These are phyloP conservation scores for Antedon mediterranea DNA, from an alignment of 53 echinoderm and acorn worm species.

Conservation along the genomic window DNA sequence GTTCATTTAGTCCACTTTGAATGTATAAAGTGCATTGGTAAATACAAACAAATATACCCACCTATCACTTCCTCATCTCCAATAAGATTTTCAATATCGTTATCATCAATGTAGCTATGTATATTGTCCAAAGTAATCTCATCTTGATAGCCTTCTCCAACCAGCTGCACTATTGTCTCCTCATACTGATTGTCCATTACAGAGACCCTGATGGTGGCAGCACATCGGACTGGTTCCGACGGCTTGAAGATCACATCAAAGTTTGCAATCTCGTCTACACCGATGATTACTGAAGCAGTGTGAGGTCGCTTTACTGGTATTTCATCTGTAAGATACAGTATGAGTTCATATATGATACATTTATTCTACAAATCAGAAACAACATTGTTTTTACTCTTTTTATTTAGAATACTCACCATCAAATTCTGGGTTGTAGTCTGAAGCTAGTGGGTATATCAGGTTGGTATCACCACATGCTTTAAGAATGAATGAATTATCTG, in stretches of 20 bases:
- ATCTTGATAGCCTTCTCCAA: slow-evolving; percentile 87
- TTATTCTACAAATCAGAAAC: background rate
- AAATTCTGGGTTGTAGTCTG: slow-evolving; percentile 22
- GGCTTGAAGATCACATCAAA: slow-evolving; percentile 77
- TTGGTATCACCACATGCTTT: slow-evolving; percentile 56
- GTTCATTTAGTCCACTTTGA: too few species aligned
- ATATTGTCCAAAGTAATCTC: slow-evolving; percentile 96
- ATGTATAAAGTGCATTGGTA: too few species aligned
- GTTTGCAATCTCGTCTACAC: slow-evolving; percentile 54
- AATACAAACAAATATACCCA: too few species aligned
- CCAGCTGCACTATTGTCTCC: slow-evolving; percentile 78
- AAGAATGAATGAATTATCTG: slow-evolving; percentile 46
- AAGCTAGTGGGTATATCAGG: slow-evolving; percentile 70
- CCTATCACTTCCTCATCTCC: slow-evolving; percentile 64
- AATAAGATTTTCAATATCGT: slow-evolving; percentile 37
- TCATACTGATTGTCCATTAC: slow-evolving; percentile 97
- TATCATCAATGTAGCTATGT: slow-evolving; percentile 60
- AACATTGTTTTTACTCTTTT: background rate
- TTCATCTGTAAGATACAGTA: slow-evolving; percentile 32
- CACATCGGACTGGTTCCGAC: slow-evolving; percentile 24
- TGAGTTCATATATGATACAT: too few species aligned
- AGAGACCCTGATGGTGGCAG: slow-evolving; percentile 50
- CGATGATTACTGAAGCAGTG: slow-evolving; percentile 85
- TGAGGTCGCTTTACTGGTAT: slow-evolving; percentile 46
- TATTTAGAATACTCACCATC: slow-evolving; percentile 21